Base-by-base conservation (phyloP, 2,888 invertebrate genomes). In the Dioctria rufipes region DNA sequence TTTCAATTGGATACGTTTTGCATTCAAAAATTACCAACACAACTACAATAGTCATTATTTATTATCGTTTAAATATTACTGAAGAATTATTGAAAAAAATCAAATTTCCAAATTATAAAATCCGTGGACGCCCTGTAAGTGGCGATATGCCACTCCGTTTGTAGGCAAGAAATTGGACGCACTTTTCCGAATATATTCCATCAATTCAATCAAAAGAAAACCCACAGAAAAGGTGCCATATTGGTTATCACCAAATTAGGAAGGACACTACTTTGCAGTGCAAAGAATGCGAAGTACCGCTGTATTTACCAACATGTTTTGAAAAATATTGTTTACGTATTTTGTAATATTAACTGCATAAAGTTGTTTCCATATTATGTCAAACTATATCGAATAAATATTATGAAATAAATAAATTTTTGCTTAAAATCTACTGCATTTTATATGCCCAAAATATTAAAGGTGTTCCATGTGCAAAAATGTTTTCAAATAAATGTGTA, bases 61-160 rank as follows among this genome's bases (percentile, higher is more conserved):
- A 40, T 1, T 42, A 39, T 65, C 65, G 65, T 65, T 65, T 65
- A 39, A 65, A 65, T 65, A 65, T 42, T 42, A n/a, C 65, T 65
- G 39, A 42, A 65, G 11, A 4, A 65, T 11, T 65, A 65, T 65
- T 65, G 65, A 3, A 65, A 4, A 39, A 65, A 4, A 39, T 40
- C 42, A 39, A 40, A 65, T 65, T 39, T 3, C 65, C 65, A 65
- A 42, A 65, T 40, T 65, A 39, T 39, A 65, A 65, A 65, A 42
- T 5, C 65, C n/a, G 65, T 65, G n/a, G 42, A 42, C 8, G 40
- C 40, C 65, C 8, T 42, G 6, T 11, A 13, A 60, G 60, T 60
- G 11, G 60, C 60, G 2, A 3, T 60, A 3, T 11, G 11, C 3
- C 60, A 60, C 60, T 60, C 11, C 60, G 8, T 60, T 11, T 60